phyloP scores from a whole-genome alignment of 2,113 vertebrate genomes.

The Trochalopteron elliotii region DNA sequence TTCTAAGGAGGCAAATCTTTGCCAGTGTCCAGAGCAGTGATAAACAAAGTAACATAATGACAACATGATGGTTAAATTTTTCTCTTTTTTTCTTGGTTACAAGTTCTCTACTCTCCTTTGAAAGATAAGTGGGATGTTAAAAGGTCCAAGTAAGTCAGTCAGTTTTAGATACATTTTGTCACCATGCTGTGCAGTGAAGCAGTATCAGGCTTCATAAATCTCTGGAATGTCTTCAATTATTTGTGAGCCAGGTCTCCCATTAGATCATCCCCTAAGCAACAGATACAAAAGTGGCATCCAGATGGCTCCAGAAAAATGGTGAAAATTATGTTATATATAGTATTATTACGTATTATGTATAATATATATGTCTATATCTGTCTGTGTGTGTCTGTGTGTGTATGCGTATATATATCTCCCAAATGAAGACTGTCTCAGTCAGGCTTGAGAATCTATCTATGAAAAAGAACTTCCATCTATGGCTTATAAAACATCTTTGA shows the following conservation, averaged over 20 bases:
- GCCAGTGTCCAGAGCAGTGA: not conserved
- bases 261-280: not conserved
- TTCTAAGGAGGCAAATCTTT: not conserved
- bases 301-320: not conserved
- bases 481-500: not conserved
- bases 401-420: accelerated
- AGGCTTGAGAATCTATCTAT: not conserved
- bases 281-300: not conserved
- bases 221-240: not conserved
- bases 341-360: not conserved
- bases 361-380: no score
- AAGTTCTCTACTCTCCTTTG: not conserved
- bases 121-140: not conserved
- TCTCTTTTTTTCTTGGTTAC: not conserved
- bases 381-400: not conserved
- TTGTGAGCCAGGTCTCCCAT: not conserved
- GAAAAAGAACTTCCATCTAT: not conserved
- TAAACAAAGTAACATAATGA: not conserved
- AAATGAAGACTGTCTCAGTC: not conserved
- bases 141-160: accelerated
- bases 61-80: not conserved
- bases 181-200: not conserved
- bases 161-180: not conserved
- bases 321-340: not conserved
- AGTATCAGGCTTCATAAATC: not conserved